Percentiles rank a stretch among this genome's conserved stretches.
Evolutionary conservation across 2,797 vertebrate genomes (phyloP).

Genomic region (Gymnocypris eckloni): DNA sequence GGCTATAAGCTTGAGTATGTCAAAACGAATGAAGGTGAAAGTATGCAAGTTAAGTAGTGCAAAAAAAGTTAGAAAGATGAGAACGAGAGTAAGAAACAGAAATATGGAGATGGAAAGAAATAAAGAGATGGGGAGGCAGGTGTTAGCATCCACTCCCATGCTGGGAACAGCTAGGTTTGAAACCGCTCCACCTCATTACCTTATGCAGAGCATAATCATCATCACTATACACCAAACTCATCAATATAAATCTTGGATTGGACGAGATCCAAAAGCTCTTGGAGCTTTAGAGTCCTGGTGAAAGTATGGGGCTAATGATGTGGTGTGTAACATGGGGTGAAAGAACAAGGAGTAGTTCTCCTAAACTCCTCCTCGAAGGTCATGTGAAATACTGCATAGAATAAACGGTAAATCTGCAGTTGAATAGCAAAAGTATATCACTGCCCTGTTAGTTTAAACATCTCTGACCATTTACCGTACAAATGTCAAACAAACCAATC

Average conservation of each 20-base stretch:
- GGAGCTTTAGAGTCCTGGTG: constrained; percentile 22
- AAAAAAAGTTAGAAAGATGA: constrained; percentile 41
- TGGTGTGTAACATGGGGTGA: neutral
- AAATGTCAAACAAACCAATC: constrained; percentile 16
- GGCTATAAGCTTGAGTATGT: constrained; percentile 34
- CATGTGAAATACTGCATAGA: constrained; percentile 12
- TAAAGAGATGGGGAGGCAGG: constrained; percentile 73
- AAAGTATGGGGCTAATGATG: constrained; percentile 17
- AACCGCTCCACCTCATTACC: constrained; percentile 73
- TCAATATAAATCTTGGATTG: constrained; percentile 74
- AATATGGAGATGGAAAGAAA: constrained; percentile 13
- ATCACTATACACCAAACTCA: constrained; percentile 71
- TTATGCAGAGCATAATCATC: constrained; percentile 74
- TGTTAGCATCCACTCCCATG: constrained; percentile 80
- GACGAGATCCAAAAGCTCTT: constrained; percentile 69
- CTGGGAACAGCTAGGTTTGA: constrained; percentile 77
- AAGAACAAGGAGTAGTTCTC: constrained; percentile 23
- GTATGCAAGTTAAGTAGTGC: constrained; percentile 64
- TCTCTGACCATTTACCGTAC: neutral
- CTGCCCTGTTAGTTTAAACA: neutral
- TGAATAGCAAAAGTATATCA: neutral
- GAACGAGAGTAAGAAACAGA: neutral
- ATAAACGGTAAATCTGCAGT: neutral
- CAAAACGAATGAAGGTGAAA: constrained; percentile 56
- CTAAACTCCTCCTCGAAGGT: constrained; percentile 22